These are phyloP conservation scores for Archips xylosteana DNA, from an alignment of 2,888 invertebrate species.

Conservation along the genomic window DNA sequence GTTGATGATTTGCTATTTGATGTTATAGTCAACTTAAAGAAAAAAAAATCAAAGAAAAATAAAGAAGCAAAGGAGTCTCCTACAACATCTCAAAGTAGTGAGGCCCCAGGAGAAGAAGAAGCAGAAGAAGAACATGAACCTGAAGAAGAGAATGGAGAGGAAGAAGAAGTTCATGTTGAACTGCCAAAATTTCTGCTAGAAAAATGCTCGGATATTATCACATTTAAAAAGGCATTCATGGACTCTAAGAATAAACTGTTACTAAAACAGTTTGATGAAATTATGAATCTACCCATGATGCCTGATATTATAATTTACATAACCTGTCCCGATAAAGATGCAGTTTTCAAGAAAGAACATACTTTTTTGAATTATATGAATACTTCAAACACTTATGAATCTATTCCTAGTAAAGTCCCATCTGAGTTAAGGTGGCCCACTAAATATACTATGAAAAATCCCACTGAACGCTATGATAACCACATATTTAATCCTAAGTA, in stretches of 20 bases:
- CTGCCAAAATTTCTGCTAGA: slow-evolving; percentile 72
- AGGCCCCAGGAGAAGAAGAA: slow-evolving; percentile 53
- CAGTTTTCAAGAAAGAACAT: slow-evolving; percentile 69
- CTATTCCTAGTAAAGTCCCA: slow-evolving; percentile 52
- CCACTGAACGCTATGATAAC: slow-evolving; percentile 55
- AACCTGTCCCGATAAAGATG: slow-evolving; percentile 82
- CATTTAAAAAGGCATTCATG: slow-evolving; percentile 52
- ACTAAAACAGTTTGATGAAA: slow-evolving; percentile 63
- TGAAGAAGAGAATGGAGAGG: slow-evolving; percentile 55
- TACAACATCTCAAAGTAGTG: slow-evolving; percentile 57
- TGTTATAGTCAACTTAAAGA: slow-evolving; percentile 63
- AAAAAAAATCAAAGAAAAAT: slow-evolving; percentile 58
- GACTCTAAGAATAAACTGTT: slow-evolving; percentile 60
- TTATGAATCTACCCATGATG: slow-evolving; percentile 65
- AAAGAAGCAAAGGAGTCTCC: slow-evolving; percentile 43
- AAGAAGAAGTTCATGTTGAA: slow-evolving; percentile 55
- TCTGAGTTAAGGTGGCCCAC: slow-evolving; percentile 66
- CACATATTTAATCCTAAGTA: slow-evolving; percentile 72
- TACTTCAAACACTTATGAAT: slow-evolving; percentile 50
- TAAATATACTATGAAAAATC: slow-evolving; percentile 63
- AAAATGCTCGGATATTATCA: slow-evolving; percentile 60
- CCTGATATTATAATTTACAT: slow-evolving; percentile 85
- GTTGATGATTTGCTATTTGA: slow-evolving; percentile 62
- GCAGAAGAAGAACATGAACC: slow-evolving; percentile 54
- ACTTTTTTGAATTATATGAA: slow-evolving; percentile 67